Conservation (phyloP, 2,797 vertebrate genomes). For the Telmatherina bonti region DNA sequence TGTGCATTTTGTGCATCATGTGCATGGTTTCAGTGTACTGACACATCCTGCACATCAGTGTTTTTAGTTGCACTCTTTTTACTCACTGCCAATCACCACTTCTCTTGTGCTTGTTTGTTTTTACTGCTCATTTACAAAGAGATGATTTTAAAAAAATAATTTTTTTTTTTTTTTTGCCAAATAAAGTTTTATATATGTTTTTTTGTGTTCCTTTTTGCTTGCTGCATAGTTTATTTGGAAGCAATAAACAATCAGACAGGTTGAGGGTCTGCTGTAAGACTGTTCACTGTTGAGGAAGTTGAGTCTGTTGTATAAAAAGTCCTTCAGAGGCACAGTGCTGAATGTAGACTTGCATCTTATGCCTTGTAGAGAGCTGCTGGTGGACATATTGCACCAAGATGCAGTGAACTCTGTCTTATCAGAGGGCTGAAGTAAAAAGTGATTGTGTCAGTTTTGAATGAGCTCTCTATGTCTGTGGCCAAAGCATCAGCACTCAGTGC, state of each 20-base stretch:
- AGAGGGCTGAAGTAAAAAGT: constrained; percentile 77
- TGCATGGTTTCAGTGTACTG: background rate
- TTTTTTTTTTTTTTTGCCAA: too few relatives aligned
- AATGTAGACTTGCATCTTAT: constrained; percentile 22
- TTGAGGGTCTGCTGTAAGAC: constrained; percentile 26
- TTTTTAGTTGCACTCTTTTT: background rate
- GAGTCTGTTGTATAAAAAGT: constrained; percentile 22
- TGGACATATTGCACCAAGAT: constrained; percentile 61
- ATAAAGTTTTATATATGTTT: constrained; percentile 18
- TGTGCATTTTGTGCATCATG: background rate
- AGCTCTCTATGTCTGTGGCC: constrained; percentile 78
- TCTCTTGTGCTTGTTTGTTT: background rate
- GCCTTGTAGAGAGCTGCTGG: constrained; percentile 41
- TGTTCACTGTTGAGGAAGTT: constrained; percentile 40
- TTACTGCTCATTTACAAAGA: background rate
- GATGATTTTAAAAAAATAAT: too few relatives aligned
- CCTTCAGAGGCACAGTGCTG: constrained; percentile 11
- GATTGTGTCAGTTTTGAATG: constrained; percentile 82
- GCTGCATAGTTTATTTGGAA: constrained; percentile 25
- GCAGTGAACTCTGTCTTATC: constrained; percentile 74
- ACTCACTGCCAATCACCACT: background rate
- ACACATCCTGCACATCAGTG: background rate
- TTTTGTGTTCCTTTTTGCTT: constrained; percentile 20
- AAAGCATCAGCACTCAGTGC: constrained; percentile 76
- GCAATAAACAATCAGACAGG: constrained; percentile 27